These are phyloP conservation scores for Oryctes rhinoceros DNA, from an alignment of 1,140 invertebrate genomes.

Conservation along the genomic window DNA sequence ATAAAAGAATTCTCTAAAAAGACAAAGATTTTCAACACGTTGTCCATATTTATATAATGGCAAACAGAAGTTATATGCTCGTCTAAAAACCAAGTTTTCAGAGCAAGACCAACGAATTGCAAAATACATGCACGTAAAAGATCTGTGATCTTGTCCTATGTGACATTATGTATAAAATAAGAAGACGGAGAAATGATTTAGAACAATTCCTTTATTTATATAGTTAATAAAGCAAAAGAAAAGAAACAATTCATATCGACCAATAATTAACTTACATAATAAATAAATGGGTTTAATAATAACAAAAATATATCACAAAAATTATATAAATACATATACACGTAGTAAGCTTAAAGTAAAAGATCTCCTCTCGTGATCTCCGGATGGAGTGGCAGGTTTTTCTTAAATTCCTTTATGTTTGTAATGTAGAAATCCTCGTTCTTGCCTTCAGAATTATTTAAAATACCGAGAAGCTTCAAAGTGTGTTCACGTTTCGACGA, in stretches of 20 bases:
- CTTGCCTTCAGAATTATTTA: conserved; percentile 26
- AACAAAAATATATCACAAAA: conserved; percentile 3
- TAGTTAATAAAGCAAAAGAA: too few relatives aligned
- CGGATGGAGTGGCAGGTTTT: neutral
- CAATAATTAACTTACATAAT: neutral
- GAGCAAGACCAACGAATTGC: too few relatives aligned
- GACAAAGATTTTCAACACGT: too few relatives aligned
- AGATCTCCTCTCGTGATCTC: neutral
- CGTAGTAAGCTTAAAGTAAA: neutral
- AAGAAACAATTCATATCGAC: neutral
- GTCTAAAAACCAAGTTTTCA: too few relatives aligned
- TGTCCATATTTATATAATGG: too few relatives aligned
- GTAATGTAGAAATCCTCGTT: conserved; percentile 39
- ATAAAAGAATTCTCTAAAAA: too few relatives aligned
- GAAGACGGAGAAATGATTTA: too few relatives aligned
- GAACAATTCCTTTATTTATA: conserved; percentile 11
- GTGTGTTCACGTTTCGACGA: conserved; percentile 9
- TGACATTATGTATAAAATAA: too few relatives aligned
- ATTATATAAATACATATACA: conserved; percentile 18
- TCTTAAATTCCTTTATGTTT: conserved; percentile 41
- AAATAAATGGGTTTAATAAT: neutral
- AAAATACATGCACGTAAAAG: too few relatives aligned
- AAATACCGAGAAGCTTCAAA: neutral
- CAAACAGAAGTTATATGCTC: too few relatives aligned
- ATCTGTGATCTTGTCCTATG: too few relatives aligned